Percentiles rank a stretch among this genome's conserved stretches.
Evolutionary conservation across 2,888 invertebrate genomes (phyloP).

Genomic region (Ochropleura leucogaster): DNA sequence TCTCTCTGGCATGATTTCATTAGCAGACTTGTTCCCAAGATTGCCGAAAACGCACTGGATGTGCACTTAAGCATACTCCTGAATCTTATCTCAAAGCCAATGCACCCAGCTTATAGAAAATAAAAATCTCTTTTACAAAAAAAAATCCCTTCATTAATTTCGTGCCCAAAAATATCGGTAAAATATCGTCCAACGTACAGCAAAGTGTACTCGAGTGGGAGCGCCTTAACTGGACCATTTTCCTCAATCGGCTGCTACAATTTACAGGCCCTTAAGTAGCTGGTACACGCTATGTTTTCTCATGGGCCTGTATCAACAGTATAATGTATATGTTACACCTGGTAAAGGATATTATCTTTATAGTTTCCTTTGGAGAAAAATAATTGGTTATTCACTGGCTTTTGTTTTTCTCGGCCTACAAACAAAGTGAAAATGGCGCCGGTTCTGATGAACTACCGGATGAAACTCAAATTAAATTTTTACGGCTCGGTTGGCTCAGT

Average conservation of each 20-base stretch:
- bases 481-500: too few relatives aligned
- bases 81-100: neutral
- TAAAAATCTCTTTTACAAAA: neutral
- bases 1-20: neutral
- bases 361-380: neutral
- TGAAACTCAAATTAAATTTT: too few relatives aligned
- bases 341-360: constrained; percentile 18
- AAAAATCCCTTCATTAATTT: constrained; percentile 19
- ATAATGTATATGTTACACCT: constrained; percentile 24
- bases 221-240: constrained; percentile 29
- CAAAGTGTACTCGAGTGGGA: constrained; percentile 19
- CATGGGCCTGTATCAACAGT: constrained; percentile 29
- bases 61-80: neutral
- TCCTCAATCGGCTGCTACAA: constrained; percentile 41
- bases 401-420: neutral
- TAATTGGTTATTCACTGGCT: neutral
- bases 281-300: constrained; percentile 44
- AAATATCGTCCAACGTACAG: constrained; percentile 19
- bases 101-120: constrained; percentile 4
- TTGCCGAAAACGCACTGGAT: neutral
- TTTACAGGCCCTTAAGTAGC: constrained; percentile 28
- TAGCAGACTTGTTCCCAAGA: neutral
- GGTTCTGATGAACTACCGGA: too few relatives aligned
- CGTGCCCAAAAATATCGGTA: constrained; percentile 17
- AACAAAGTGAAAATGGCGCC: neutral